Evolutionary conservation across 2,797 vertebrate genomes (phyloP), one percentile per base, ranked within the genome.

Genomic region (Smutsia gigantea): DNA sequence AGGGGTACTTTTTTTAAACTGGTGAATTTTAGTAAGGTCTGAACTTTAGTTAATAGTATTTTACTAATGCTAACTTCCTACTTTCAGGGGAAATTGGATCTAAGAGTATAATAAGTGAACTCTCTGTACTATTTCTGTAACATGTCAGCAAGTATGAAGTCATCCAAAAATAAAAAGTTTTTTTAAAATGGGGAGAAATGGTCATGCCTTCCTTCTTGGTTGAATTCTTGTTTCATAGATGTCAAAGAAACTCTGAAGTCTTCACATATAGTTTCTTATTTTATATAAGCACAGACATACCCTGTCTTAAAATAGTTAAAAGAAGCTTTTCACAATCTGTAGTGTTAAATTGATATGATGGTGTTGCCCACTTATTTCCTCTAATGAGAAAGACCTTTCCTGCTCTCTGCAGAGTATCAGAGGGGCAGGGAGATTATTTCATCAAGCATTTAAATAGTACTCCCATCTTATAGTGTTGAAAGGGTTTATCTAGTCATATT

Each of bases 401-500:
- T 94, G 11, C 4, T 95, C 37, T 89, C 29, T 46, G 8, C 3
- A 27, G 31, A 92, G 4, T 57, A 51, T n/a, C 49, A 55, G 3
- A 88, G 15, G 34, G 25, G 1, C 23, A 57, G 7, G 6, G 34
- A 93, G 23, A 82, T 17, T 90, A 13, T 75, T 93, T 88, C 15
- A 87, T 29, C 77, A 95, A 88, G 9, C 46, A 82, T 88, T 82
- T 83, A 49, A 92, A 87, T 89, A 86, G 55, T 5, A 61, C 19
- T 42, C n/a, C 15, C 42, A 49, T 17, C 23, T 27, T 77, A 34
- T 9, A 94, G 7, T 5, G 3, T 39, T 90, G 34, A 53, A 86
- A 86, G 18, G 12, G 13, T 91, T 85, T 39, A 64, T 77, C 17
- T 78, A 90, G 29, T 57, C 8, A 83, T 42, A 31, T 2, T 77